Evolutionary conservation across 2,113 vertebrate species (phyloP), one percentile per base, ranked within the genome.

Genomic region (Vidua chalybeata): DNA sequence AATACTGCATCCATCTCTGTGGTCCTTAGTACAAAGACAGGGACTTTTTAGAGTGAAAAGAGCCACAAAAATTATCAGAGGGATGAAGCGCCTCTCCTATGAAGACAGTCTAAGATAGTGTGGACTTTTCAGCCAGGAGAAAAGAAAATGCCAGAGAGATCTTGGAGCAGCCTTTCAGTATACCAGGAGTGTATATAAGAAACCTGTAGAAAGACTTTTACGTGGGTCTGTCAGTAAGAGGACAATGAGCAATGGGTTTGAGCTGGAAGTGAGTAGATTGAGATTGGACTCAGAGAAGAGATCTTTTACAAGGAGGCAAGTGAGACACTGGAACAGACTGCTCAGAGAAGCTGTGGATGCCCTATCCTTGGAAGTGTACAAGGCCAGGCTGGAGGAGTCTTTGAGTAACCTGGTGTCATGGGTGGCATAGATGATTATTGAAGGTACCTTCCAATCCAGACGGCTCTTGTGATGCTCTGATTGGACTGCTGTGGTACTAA

Each of bases 401-500:
- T 52, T 39, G 43, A 52, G 27, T 33, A 61, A 1, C 1, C 22
- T 45, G 5, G 0, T 52, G 4, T 74, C 4, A 12, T 46, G 22
- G 22, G 37, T 75, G 15, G 16, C 13, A 18, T 48, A 39, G 23
- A 3, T 52, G 30, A 8, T 45, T 31, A 68, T 59, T 76, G 10
- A 63, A 63, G n/a, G 26, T 76, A 15, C 12, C 9, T 41, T 81
- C 41, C 23, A 78, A 11, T 15, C 26, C 51, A 43, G 0, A 52
- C 20, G 39, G 3, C 41, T 51, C 10, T 72, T 72, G 41, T 48
- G 23, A 41, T 61, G 55, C 23, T 37, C 0, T 59, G 56, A 33
- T 24, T 39, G 52, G 46, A 82, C 23, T 58, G 77, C 61, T 96
- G 84, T 94, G 37, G 33, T 58, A 87, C 3, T 91, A 51, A 67